These are phyloP conservation scores for Anagrus nilaparvatae DNA, from an alignment of 1,140 invertebrate species.

Conservation along the genomic window DNA sequence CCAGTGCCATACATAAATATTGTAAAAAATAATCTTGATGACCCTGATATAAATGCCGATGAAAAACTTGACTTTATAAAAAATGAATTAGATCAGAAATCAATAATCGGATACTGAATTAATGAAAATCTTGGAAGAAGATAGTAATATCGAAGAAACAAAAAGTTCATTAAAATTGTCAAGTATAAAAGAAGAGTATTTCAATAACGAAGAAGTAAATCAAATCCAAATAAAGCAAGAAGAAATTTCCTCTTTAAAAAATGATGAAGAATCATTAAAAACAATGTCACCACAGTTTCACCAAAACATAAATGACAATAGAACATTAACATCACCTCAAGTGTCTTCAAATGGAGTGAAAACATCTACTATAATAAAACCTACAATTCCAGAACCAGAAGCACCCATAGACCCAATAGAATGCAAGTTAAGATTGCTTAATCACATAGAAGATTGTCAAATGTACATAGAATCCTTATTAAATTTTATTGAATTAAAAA, in stretches of 20 bases:
- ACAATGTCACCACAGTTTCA: no score
- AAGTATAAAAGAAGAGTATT: no score
- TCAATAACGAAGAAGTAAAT: constrained; percentile 23
- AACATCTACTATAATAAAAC: constrained; percentile 18
- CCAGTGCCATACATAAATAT: constrained; percentile 31
- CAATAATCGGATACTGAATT: constrained; percentile 34
- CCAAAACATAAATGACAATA: no score
- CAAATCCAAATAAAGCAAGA: constrained; percentile 14
- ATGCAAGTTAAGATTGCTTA: constrained; percentile 64
- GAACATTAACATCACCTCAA: neutral
- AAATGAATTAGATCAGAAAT: constrained; percentile 30
- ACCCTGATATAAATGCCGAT: neutral
- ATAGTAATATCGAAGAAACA: constrained; percentile 31
- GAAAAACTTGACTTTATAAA: constrained; percentile 12
- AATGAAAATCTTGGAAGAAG: constrained; percentile 38
- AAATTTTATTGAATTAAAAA: constrained; percentile 64
- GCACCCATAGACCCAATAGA: constrained; percentile 67
- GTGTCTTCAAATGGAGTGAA: neutral
- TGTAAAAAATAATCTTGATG: constrained; percentile 11
- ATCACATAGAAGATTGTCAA: constrained; percentile 67
- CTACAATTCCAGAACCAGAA: constrained; percentile 59
- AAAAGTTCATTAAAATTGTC: constrained; percentile 11
- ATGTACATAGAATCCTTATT: constrained; percentile 57
- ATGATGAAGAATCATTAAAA: neutral
- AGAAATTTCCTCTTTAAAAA: constrained; percentile 1